Evolutionary conservation across 2,797 vertebrate genomes (phyloP).

Genomic region (Anguilla marmorata): DNA sequence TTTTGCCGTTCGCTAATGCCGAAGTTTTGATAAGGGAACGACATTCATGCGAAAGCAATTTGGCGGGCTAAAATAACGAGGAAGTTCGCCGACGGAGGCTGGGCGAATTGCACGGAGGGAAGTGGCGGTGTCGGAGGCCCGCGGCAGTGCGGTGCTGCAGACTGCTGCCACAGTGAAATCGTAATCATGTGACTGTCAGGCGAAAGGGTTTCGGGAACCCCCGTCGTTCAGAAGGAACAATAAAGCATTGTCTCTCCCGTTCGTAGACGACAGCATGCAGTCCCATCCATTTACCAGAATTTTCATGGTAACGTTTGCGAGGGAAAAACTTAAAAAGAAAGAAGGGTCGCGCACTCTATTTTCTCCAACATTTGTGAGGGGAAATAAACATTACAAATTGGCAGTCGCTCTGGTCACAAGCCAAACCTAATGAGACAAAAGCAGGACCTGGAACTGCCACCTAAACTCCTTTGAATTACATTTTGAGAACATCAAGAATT

Average conservation of each 20-base stretch:
- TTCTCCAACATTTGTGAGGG: background rate
- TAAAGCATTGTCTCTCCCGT: background rate
- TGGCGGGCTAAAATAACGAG: conserved; percentile 17
- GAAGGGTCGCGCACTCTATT: too few species aligned
- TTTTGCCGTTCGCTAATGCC: conserved; percentile 36
- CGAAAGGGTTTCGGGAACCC: conserved; percentile 65
- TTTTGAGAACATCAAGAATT: too few species aligned
- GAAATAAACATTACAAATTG: too few species aligned
- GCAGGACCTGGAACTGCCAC: background rate
- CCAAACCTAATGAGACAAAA: background rate
- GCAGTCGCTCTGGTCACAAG: background rate
- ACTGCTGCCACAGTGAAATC: conserved; percentile 53
- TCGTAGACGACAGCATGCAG: background rate
- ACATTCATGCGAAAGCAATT: conserved; percentile 49
- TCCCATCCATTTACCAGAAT: background rate
- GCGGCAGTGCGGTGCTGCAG: background rate
- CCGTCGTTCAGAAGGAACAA: conserved; percentile 40
- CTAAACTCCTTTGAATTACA: background rate
- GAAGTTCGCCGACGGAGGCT: conserved; percentile 29
- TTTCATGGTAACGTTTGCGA: background rate
- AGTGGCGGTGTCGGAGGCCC: background rate
- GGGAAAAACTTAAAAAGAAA: background rate
- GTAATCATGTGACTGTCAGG: conserved; percentile 67
- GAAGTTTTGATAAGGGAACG: conserved; percentile 27
- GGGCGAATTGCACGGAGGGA: conserved; percentile 35